Conservation (phyloP, 1,140 invertebrate genomes). For the Pseudomyrmex cubaensis region DNA sequence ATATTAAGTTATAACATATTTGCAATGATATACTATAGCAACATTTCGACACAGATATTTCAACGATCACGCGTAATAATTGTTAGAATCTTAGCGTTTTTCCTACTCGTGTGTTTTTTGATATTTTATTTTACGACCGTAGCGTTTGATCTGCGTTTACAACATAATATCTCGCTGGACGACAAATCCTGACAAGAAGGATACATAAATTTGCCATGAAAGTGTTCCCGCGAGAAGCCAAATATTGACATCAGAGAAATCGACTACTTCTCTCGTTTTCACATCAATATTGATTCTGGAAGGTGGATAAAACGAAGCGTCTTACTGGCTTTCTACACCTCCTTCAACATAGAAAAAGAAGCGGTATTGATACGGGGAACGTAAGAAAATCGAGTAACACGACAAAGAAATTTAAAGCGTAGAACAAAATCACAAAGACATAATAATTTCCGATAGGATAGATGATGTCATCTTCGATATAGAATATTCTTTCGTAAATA, state of each 20-base stretch:
- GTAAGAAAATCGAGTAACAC: not conserved
- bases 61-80: slow-evolving; percentile 1
- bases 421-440: not conserved
- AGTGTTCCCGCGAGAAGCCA: not conserved
- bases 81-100: not conserved
- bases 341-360: not conserved
- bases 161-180: not conserved
- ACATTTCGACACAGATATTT: not conserved
- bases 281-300: slow-evolving; percentile 49
- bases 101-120: not conserved
- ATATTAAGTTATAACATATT: not conserved
- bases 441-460: slow-evolving; percentile 36
- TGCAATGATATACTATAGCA: not conserved
- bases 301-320: slow-evolving; percentile 27
- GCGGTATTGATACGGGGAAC: not conserved
- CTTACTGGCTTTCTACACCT: not conserved
- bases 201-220: slow-evolving; percentile 11
- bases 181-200: not conserved
- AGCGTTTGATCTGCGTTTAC: not conserved
- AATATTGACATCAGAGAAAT: slow-evolving; percentile 51
- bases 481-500: slow-evolving; percentile 25
- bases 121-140: not conserved
- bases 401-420: not conserved
- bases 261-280: not conserved
- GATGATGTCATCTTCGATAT: not conserved